These are phyloP conservation scores for Orthosia gracilis DNA, from an alignment of 2,888 invertebrate species.

Conservation along the genomic window DNA sequence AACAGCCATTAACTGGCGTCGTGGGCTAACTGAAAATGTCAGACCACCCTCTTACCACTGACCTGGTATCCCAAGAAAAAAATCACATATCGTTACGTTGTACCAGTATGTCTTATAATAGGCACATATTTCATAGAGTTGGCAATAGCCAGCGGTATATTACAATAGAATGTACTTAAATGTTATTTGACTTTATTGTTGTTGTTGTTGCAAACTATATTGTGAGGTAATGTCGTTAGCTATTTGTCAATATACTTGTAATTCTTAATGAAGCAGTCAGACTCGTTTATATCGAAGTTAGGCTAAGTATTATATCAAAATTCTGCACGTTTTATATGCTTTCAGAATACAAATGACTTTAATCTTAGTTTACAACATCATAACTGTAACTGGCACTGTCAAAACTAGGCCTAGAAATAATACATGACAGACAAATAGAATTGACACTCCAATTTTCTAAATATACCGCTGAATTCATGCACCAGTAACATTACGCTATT, in stretches of 20 bases:
- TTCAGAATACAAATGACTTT: conserved; percentile 29
- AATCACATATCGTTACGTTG: conserved; percentile 48
- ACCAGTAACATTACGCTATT: conserved; percentile 19
- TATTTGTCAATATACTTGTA: conserved; percentile 49
- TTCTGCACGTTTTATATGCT: conserved; percentile 12
- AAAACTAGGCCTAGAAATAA: conserved; percentile 37
- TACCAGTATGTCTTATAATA: conserved; percentile 47
- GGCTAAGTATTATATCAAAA: conserved; percentile 22
- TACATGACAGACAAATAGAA: conserved; percentile 38
- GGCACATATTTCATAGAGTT: conserved; percentile 48
- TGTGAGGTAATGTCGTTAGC: conserved; percentile 36
- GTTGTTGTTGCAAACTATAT: conserved; percentile 22
- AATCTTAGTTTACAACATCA: conserved; percentile 11
- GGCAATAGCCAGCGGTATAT: conserved; percentile 45
- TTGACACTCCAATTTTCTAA: conserved; percentile 28
- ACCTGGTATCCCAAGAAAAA: conserved; percentile 57
- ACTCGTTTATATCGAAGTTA: conserved; percentile 36
- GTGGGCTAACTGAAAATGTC: conserved; percentile 43
- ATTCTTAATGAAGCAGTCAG: conserved; percentile 41
- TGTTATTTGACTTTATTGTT: conserved; percentile 37
- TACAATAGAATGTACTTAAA: conserved; percentile 46
- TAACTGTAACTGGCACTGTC: neutral
- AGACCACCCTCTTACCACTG: conserved; percentile 35
- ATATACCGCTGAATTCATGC: conserved; percentile 29
- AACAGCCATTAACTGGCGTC: conserved; percentile 34